These are phyloP conservation scores for Oophaga pumilio DNA, from an alignment of 2,113 vertebrate genomes.

Conservation along the genomic window DNA sequence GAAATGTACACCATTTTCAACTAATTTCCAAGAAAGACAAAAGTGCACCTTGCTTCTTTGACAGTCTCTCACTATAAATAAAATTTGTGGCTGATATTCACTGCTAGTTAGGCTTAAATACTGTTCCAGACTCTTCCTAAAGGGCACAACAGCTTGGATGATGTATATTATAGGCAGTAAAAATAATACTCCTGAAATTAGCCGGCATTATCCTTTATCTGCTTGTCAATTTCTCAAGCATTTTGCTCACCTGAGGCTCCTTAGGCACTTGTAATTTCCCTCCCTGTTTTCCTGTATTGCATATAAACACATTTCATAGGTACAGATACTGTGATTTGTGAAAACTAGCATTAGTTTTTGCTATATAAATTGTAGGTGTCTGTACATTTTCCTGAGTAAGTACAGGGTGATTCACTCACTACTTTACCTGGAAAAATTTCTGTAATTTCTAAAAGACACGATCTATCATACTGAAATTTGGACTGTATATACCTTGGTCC, in stretches of 20 bases:
- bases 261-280: constrained; percentile 10
- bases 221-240: constrained; percentile 1
- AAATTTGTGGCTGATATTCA: neutral
- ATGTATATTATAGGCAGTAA: neutral
- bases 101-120: neutral
- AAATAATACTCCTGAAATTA: neutral
- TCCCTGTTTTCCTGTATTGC: neutral
- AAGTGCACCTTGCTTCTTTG: constrained; percentile 27
- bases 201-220: neutral
- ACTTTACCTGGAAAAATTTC: no score
- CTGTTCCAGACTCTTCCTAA: constrained; percentile 20
- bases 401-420: no score
- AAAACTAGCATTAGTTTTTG: neutral
- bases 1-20: constrained; percentile 50
- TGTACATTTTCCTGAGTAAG: neutral
- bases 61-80: constrained; percentile 45
- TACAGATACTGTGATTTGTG: neutral
- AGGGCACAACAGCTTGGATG: neutral
- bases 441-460: no score
- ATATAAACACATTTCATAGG: neutral
- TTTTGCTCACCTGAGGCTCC: neutral
- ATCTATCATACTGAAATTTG: no score
- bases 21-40: constrained; percentile 52
- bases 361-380: neutral
- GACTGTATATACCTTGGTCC: no score